Base-by-base conservation (phyloP, 2,888 invertebrate species). In the Itoplectis maculator region DNA sequence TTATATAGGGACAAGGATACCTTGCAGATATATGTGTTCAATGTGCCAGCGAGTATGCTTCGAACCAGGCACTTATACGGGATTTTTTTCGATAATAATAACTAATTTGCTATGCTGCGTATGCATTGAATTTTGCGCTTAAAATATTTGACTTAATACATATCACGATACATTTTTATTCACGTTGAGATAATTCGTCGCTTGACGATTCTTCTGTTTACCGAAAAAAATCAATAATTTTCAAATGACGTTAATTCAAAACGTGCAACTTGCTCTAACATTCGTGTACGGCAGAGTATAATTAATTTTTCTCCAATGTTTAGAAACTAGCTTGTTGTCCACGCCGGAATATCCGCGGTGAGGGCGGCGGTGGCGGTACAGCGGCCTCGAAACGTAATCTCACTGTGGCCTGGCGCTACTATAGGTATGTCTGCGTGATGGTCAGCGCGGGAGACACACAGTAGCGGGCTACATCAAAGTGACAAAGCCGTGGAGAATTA, bases 401-500 rank as follows among this genome's bases (percentile, higher is more conserved):
- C 85, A 83, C 84, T 84, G 81, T 86, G 79, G 83, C 76, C 45
- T 18, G 20, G 51, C 51, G 20, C 61, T 8, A 13, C 51, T 45
- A 23, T 37, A 47, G 15, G 61, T 23, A 51, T 77, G 61, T 15
- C 61, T 37, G 47, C 37, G 59, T 61, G 61, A 56, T 35, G 61
- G 35, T 49, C 51, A 70, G 42, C 49, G 15, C 59, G 42, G 18
- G 45, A 63, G 45, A 51, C 8, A 63, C 63, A 73, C 37, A 65
- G 42, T 23, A 37, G 47, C 18, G 49, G 66, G 85, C 86, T 85
- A 86, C 87, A 86, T 89, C 87, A 86, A 88, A 89, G 87, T 88
- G 84, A 84, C 84, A 86, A 88, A 88, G 87, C 87, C 87, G 83
- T 87, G 85, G 88, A 89, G 89, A 89, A 89, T 89, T 88, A 88